phyloP scores from a whole-genome alignment of 2,113 vertebrate genomes.

The Lota lota region DNA sequence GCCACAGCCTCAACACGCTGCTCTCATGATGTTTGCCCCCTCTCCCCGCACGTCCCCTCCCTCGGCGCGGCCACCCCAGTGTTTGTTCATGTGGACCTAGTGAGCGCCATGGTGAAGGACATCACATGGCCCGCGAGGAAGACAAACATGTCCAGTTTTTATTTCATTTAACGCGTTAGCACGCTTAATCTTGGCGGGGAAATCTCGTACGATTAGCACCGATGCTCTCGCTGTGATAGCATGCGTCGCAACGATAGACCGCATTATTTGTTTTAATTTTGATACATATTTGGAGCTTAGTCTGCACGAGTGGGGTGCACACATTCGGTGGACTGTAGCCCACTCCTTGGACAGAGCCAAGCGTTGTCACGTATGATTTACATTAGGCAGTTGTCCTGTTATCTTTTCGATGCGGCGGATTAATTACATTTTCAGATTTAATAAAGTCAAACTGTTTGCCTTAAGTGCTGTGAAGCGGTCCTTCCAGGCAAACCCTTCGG shows the following conservation, averaged over 20 bases:
- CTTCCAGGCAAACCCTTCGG: too few species aligned
- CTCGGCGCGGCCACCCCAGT: slow-evolving; percentile 55
- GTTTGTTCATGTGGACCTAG: slow-evolving; percentile 63
- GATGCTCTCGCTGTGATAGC: slow-evolving; percentile 14
- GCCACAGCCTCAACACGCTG: slow-evolving; percentile 70
- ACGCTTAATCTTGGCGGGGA: slow-evolving; percentile 27
- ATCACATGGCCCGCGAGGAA: too few species aligned
- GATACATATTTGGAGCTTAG: slow-evolving; percentile 23
- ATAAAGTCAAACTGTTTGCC: slow-evolving; percentile 9
- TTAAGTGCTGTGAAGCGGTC: background rate
- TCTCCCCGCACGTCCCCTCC: slow-evolving; percentile 39
- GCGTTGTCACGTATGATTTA: slow-evolving; percentile 32
- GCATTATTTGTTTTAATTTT: slow-evolving; percentile 28
- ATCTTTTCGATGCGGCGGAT: background rate
- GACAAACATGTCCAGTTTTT: slow-evolving; percentile 41
- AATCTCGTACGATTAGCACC: slow-evolving; percentile 8
- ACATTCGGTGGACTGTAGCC: slow-evolving; percentile 20
- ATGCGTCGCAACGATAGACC: slow-evolving; percentile 5
- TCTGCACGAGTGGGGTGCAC: slow-evolving; percentile 27
- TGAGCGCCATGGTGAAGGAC: slow-evolving; percentile 29
- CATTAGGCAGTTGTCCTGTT: slow-evolving; percentile 10
- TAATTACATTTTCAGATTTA: background rate
- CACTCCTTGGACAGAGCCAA: slow-evolving; percentile 14
- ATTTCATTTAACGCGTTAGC: slow-evolving; percentile 22
- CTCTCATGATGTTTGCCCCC: slow-evolving; percentile 63